Evolutionary conservation across 2,113 vertebrate genomes (phyloP).

Genomic region (Triplophysa rosa): DNA sequence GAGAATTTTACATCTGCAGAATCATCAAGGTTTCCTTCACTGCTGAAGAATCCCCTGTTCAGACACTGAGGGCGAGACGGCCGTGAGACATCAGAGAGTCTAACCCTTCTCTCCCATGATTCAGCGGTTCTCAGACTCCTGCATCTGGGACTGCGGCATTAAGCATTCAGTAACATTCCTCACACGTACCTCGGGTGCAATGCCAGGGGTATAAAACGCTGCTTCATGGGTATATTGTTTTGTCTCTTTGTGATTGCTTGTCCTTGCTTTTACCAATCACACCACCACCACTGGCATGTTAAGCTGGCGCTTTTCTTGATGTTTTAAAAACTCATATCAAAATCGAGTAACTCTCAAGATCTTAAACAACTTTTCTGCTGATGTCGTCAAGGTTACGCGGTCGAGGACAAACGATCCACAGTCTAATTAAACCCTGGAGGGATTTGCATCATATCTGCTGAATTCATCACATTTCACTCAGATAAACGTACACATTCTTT

Average conservation of each 20-base stretch:
- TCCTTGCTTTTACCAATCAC: conserved; percentile 15
- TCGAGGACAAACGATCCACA: background rate
- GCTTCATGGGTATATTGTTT: conserved; percentile 21
- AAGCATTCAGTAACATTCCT: conserved; percentile 31
- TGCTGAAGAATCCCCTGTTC: conserved; percentile 98
- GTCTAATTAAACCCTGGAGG: background rate
- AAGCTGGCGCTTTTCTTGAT: background rate
- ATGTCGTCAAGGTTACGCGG: background rate
- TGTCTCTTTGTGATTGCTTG: conserved; percentile 33
- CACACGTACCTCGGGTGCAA: conserved; percentile 14
- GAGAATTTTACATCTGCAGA: conserved; percentile 94
- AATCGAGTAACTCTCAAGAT: background rate
- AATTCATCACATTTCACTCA: too few relatives aligned
- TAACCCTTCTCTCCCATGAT: conserved; percentile 16
- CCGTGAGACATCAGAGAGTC: conserved; percentile 62
- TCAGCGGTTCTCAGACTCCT: conserved; percentile 28
- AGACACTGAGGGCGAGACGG: conserved; percentile 87
- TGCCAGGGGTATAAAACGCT: conserved; percentile 23
- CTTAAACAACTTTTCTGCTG: background rate
- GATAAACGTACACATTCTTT: too few relatives aligned
- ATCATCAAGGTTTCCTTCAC: conserved; percentile 98
- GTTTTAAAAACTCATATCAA: background rate
- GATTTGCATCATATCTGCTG: too few relatives aligned
- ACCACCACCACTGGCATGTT: background rate
- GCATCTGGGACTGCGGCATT: background rate